Evolutionary conservation across 2,888 invertebrate species (phyloP).

Genomic region (Drosophila limbata): DNA sequence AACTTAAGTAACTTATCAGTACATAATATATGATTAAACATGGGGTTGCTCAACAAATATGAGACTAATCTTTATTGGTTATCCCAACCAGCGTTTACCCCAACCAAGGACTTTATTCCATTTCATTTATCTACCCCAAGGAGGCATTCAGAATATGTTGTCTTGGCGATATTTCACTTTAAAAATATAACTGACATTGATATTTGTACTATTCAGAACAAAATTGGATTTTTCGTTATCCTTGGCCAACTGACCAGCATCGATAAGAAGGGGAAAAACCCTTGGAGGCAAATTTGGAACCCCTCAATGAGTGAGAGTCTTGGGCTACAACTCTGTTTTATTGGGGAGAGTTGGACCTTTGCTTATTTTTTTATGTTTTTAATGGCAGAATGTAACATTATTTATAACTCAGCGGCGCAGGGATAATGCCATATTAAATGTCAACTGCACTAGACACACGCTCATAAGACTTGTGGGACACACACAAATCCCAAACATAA

Average conservation of each 20-base stretch:
- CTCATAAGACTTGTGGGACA: constrained; percentile 71
- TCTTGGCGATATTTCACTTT: constrained; percentile 48
- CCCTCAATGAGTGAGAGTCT: constrained; percentile 33
- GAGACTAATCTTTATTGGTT: constrained; percentile 49
- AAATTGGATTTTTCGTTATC: constrained; percentile 41
- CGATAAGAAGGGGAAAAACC: constrained; percentile 32
- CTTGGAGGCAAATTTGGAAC: constrained; percentile 24
- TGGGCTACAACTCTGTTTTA: constrained; percentile 35
- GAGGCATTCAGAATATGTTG: constrained; percentile 63
- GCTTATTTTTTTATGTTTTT: constrained; percentile 70
- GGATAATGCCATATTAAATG: constrained; percentile 79
- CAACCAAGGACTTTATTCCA: constrained; percentile 12
- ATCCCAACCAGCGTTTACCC: constrained; percentile 28
- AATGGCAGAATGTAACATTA: constrained; percentile 71
- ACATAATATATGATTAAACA: constrained; percentile 7
- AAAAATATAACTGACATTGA: constrained; percentile 43
- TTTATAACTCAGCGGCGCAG: constrained; percentile 78
- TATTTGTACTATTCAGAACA: constrained; percentile 42
- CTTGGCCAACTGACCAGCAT: constrained; percentile 34
- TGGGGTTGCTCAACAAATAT: constrained; percentile 9
- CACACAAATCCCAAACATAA: constrained; percentile 79
- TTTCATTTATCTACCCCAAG: constrained; percentile 36
- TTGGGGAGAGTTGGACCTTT: constrained; percentile 7
- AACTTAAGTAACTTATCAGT: constrained; percentile 2
- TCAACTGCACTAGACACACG: constrained; percentile 73